Evolutionary conservation across 2,888 invertebrate genomes (phyloP), one percentile per base, ranked within the genome.

Genomic region (Drosophila paranaensis): DNA sequence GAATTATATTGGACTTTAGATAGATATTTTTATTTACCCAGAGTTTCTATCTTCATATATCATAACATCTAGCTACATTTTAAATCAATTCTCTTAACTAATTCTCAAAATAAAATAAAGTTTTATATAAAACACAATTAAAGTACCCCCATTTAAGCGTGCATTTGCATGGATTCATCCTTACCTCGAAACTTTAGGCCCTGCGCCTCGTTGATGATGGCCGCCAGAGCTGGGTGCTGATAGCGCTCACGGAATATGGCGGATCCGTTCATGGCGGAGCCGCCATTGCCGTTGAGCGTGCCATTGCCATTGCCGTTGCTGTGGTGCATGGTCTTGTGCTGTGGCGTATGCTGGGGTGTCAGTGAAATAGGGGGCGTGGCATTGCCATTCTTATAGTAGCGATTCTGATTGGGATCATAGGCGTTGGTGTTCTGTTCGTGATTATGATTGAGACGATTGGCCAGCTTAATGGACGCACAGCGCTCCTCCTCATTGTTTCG

Each of bases 401-500:
- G 92, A 87, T 93, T 93, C 76, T 93, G 92, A 72, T 93, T 93
- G 40, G 92, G 92, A 89, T 93, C 93, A 57, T 91, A 92, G 48
- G 85, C 54, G 58, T 62, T 48, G 57, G 57, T n/a, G 54, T 46
- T 71, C 20, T 64, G 71, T 20, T 92, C 91, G 56, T 91, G 68
- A 40, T 86, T 85, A 60, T 91, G 90, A 71, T 90, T 91, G 27
- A 91, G 77, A 14, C 91, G 91, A 85, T 92, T 92, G 48, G 85
- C 81, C 63, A 91, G 84, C 70, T 91, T 92, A 9, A 91, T 91
- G 53, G 92, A 90, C 61, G 90, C 87, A 61, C 91, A 91, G 57
- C 91, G 91, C 73, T 93, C 92, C 70, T 93, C 93, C 82, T 92
- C 92, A 60, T 93, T 93, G 75, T 93, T 93, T 71, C 91, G 92